Percentiles rank a stretch among this genome's conserved stretches.
These are phyloP conservation scores for Parochlus steinenii DNA, from an alignment of 2,888 invertebrate genomes.

Conservation along the genomic window DNA sequence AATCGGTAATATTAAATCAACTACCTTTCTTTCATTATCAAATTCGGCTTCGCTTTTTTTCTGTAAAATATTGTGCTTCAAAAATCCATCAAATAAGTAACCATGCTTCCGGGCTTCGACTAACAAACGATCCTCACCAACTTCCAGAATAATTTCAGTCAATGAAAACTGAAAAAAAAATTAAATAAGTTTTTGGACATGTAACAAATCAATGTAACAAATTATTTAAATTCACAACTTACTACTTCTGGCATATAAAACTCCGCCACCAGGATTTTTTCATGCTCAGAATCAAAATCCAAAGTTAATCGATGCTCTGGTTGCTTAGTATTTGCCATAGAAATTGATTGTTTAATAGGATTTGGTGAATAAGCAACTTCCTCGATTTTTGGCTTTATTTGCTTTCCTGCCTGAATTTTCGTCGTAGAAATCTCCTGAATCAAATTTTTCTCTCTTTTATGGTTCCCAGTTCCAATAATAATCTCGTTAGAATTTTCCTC, in stretches of 20 bases:
- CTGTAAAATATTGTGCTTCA: slow-evolving; percentile 47
- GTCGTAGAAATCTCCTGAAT: slow-evolving; percentile 38
- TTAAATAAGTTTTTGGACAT: slow-evolving; percentile 1
- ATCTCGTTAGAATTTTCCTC: slow-evolving; percentile 6
- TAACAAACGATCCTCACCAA: slow-evolving; percentile 60
- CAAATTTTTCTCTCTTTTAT: slow-evolving; percentile 20
- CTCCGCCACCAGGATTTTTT: slow-evolving; percentile 26
- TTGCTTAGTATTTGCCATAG: slow-evolving; percentile 24
- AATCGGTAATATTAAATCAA: slow-evolving; percentile 2
- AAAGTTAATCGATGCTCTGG: slow-evolving; percentile 42
- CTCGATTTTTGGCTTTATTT: slow-evolving; percentile 18
- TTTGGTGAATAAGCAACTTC: slow-evolving; percentile 13
- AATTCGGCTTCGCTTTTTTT: slow-evolving; percentile 34
- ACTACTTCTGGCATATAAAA: slow-evolving; percentile 29
- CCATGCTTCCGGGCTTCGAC: slow-evolving; percentile 42
- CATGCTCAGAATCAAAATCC: slow-evolving; percentile 30
- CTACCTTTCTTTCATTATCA: slow-evolving; percentile 35
- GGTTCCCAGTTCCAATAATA: neutral
- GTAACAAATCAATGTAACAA: neutral
- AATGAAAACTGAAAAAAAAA: slow-evolving; percentile 33
- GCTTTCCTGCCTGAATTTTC: neutral
- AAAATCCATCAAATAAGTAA: slow-evolving; percentile 49
- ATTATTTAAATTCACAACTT: slow-evolving; percentile 15
- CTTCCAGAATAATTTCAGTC: slow-evolving; percentile 45
- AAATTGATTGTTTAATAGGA: slow-evolving; percentile 19